These are phyloP conservation scores for Vanessa atalanta DNA, from an alignment of 1,140 invertebrate genomes.

Conservation along the genomic window DNA sequence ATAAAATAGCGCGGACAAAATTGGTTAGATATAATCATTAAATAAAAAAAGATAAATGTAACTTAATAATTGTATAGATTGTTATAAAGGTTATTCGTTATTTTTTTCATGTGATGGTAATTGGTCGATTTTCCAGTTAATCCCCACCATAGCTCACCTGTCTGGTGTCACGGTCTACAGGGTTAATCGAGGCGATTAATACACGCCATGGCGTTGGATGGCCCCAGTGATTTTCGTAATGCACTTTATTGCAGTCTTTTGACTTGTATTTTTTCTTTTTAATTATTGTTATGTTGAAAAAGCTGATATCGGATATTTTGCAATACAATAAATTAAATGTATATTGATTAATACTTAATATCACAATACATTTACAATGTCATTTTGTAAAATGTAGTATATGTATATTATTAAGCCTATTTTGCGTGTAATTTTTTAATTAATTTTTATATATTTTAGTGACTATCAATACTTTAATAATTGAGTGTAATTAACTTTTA, in stretches of 20 bases:
- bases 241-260: conserved; percentile 2
- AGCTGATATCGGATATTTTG: neutral
- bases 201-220: conserved; percentile 8
- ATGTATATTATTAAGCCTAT: too few relatives aligned
- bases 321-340: too few relatives aligned
- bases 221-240: conserved; percentile 1
- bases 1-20: too few relatives aligned
- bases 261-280: neutral
- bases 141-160: conserved; percentile 48
- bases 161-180: conserved; percentile 14
- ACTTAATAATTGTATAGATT: neutral
- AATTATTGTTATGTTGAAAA: neutral
- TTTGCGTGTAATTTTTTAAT: too few relatives aligned
- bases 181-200: conserved; percentile 34
- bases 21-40: too few relatives aligned
- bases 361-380: too few relatives aligned
- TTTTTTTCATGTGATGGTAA: neutral
- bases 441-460: too few relatives aligned
- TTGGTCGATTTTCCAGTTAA: conserved; percentile 43
- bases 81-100: neutral
- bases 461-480: too few relatives aligned
- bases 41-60: too few relatives aligned
- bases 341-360: too few relatives aligned
- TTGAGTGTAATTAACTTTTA: too few relatives aligned
- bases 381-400: too few relatives aligned